Evolutionary conservation across 2,113 vertebrate species (phyloP), one percentile per base, ranked within the genome.

Genomic region (Mesembrinibis cayennensis): DNA sequence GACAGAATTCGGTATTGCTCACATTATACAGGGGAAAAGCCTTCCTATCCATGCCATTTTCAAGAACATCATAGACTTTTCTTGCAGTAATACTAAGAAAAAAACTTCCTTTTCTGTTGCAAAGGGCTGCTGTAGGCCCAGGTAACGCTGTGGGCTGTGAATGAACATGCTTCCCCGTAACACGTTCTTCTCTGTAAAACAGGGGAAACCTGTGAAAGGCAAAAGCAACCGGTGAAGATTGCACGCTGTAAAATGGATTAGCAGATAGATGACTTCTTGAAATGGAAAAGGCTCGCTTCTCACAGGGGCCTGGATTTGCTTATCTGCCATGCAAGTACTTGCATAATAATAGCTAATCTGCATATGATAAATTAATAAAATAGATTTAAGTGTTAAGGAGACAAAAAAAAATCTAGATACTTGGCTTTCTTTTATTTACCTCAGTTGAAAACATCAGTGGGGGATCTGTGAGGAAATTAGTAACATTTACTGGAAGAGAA

Each of bases 321-420:
- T 86, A 80, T 90, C 67, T 90, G 85, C 82, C 71, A 67, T 30
- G 56, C 42, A 88, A 91, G 45, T 55, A 62, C 71, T 66, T 96
- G 85, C 87, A 77, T 89, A 93, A 87, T 58, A 93, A 96, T 58
- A 91, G 32, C 62, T 82, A 76, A 91, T 90, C 52, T 82, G 59
- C 88, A 73, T 73, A 66, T 25, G 55, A 80, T 58, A 96, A 91
- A 95, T 76, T 86, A 92, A 94, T 66, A 74, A 95, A 90, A 80
- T 69, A 49, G 44, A 94, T 85, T 50, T 82, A 87, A 79, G 58
- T 69, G 44, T 62, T 45, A 42, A 87, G 70, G 25, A 53, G 58
- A 34, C 8, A 59, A 88, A 89, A 70, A 62, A n/a, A 30, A 36
- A 45, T 19, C 72, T 56, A 62, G 49, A 32, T 93, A 47, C 34